Percentiles rank a stretch among this genome's conserved stretches.
Evolutionary conservation across 1,140 invertebrate genomes (phyloP).

Genomic region (Eufriesea mexicana): DNA sequence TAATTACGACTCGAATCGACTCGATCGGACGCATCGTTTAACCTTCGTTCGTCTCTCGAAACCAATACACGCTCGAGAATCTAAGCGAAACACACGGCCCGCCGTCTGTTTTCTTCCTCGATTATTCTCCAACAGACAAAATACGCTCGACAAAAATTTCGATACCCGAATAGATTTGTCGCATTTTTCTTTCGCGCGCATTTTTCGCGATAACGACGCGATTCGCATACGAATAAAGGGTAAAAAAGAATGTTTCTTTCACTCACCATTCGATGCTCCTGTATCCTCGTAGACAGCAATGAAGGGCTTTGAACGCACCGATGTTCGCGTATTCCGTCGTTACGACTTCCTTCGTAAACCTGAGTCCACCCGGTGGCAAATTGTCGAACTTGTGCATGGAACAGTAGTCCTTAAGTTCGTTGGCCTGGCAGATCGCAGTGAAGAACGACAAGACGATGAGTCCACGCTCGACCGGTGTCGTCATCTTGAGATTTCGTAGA

Average conservation of each 20-base stretch:
- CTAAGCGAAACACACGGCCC: too few species aligned
- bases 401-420: conserved; percentile 80
- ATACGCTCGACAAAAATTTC: too few species aligned
- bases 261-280: conserved; percentile 90
- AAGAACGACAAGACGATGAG: conserved; percentile 47
- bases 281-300: conserved; percentile 89
- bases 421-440: conserved; percentile 56
- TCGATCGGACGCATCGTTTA: neutral
- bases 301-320: conserved; percentile 88
- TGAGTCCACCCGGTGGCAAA: conserved; percentile 79
- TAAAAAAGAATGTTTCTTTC: neutral
- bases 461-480: conserved; percentile 22
- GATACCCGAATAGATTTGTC: too few species aligned
- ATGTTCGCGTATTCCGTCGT: conserved; percentile 86
- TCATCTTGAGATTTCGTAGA: conserved; percentile 46
- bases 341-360: conserved; percentile 88
- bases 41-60: conserved; percentile 26
- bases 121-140: too few species aligned
- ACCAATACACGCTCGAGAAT: neutral
- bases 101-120: too few species aligned
- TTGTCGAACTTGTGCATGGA: conserved; percentile 78
- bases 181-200: too few species aligned
- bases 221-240: neutral
- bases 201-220: too few species aligned
- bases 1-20: conserved; percentile 8